Percentiles rank a stretch among this genome's conserved stretches.
Conservation (phyloP, 2,113 vertebrate genomes). For the Verasper variegatus region DNA sequence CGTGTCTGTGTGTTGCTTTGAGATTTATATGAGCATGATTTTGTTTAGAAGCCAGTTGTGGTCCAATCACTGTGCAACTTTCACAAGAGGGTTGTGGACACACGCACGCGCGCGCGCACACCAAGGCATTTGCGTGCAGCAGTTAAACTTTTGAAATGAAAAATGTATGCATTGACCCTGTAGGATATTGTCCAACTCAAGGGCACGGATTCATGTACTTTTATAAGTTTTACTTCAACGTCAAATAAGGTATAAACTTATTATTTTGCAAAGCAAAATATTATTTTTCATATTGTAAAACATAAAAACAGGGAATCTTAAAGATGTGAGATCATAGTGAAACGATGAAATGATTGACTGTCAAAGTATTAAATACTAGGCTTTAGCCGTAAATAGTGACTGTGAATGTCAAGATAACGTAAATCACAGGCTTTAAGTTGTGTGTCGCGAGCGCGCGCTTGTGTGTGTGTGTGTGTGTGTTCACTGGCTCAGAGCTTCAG, state of each 20-base stretch:
- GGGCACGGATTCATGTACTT: too few species aligned
- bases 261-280: too few species aligned
- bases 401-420: neutral
- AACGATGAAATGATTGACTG: neutral
- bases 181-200: too few species aligned
- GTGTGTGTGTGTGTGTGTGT: neutral
- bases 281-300: too few species aligned
- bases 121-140: too few species aligned
- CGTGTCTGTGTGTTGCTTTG: too few species aligned
- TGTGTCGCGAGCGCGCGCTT: neutral
- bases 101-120: neutral
- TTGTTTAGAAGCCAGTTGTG: neutral
- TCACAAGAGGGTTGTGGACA: neutral
- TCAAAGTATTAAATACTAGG: neutral
- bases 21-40: too few species aligned
- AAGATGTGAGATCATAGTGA: too few species aligned
- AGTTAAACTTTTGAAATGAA: neutral
- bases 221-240: too few species aligned
- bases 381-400: neutral
- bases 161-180: neutral
- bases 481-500: neutral
- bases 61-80: neutral
- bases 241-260: too few species aligned
- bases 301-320: too few species aligned
- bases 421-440: slow-evolving; percentile 7